Percentiles rank a stretch among this genome's conserved stretches.
Conservation (phyloP, 2,888 invertebrate species). For the Latrodectus elegans region DNA sequence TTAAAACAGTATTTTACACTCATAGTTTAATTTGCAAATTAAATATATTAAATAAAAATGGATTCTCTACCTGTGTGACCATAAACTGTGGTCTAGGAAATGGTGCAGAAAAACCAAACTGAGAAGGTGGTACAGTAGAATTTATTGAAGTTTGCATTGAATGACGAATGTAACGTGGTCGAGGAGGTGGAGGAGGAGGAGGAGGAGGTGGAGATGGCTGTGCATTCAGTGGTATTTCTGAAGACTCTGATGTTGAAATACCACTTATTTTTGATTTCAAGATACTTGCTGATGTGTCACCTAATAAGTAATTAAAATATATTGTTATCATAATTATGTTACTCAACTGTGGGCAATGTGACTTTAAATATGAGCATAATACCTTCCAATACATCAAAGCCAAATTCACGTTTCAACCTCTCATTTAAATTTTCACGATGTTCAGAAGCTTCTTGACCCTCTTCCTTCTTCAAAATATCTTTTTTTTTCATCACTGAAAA, state of each 20-base stretch:
- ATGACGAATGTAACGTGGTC: slow-evolving; percentile 14
- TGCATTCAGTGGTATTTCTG: slow-evolving; percentile 8
- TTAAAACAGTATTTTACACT: too few relatives aligned
- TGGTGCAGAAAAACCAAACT: slow-evolving; percentile 47
- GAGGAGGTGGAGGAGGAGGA: slow-evolving; percentile 59
- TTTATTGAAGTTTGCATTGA: neutral
- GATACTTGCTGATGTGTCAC: too few relatives aligned
- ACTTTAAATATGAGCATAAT: neutral
- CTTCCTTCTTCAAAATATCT: slow-evolving; percentile 7
- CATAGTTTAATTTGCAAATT: too few relatives aligned
- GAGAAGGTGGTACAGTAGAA: slow-evolving; percentile 11
- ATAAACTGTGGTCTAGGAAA: slow-evolving; percentile 43
- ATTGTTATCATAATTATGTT: too few relatives aligned
- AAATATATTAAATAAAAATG: neutral
- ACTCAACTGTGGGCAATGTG: too few relatives aligned
- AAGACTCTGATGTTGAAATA: neutral
- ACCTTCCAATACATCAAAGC: slow-evolving; percentile 60
- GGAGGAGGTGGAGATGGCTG: slow-evolving; percentile 54
- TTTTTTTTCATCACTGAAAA: slow-evolving; percentile 23
- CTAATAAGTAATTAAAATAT: too few relatives aligned
- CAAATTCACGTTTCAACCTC: slow-evolving; percentile 62
- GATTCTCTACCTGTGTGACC: slow-evolving; percentile 44
- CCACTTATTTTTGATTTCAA: too few relatives aligned
- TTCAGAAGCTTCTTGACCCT: slow-evolving; percentile 5
- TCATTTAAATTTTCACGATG: slow-evolving; percentile 60